A percentile compares a stretch with the other conserved stretches of the same genome.
These are phyloP conservation scores for Nothoprocta perdicaria DNA, from an alignment of 2,113 vertebrate species.

Conservation along the genomic window DNA sequence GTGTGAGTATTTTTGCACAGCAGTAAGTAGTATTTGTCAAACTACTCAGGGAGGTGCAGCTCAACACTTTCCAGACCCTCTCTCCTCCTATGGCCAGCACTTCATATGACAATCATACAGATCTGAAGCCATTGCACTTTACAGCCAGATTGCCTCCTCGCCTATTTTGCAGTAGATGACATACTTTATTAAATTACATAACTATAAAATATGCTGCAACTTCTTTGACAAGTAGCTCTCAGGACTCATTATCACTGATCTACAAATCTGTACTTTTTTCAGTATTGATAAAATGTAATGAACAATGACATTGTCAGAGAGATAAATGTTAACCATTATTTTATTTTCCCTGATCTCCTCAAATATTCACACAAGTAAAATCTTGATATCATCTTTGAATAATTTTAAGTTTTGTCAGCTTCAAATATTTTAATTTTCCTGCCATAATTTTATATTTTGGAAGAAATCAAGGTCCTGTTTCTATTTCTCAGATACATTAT, in stretches of 20 bases:
- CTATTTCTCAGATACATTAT: neutral
- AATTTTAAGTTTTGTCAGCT: neutral
- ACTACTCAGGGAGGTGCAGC: neutral
- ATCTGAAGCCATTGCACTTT: no score
- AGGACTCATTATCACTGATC: neutral
- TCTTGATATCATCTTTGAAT: neutral
- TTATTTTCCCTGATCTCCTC: neutral
- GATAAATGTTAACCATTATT: neutral
- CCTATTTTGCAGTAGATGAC: neutral
- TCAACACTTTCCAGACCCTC: neutral
- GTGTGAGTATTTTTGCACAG: neutral
- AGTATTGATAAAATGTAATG: neutral
- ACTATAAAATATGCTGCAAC: neutral
- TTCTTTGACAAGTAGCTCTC: neutral
- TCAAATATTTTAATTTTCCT: neutral
- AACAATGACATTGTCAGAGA: neutral
- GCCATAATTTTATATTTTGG: neutral
- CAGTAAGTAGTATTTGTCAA: neutral
- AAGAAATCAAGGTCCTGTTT: neutral
- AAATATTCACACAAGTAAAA: neutral
- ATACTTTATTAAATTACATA: neutral
- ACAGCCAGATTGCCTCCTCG: neutral
- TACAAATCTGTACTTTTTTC: neutral
- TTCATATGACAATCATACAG: neutral
- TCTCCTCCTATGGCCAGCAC: neutral